A percentile compares a stretch with the other conserved stretches of the same genome.
phyloP scores from a whole-genome alignment of 2,797 vertebrate species.

The Okamejei kenojei region DNA sequence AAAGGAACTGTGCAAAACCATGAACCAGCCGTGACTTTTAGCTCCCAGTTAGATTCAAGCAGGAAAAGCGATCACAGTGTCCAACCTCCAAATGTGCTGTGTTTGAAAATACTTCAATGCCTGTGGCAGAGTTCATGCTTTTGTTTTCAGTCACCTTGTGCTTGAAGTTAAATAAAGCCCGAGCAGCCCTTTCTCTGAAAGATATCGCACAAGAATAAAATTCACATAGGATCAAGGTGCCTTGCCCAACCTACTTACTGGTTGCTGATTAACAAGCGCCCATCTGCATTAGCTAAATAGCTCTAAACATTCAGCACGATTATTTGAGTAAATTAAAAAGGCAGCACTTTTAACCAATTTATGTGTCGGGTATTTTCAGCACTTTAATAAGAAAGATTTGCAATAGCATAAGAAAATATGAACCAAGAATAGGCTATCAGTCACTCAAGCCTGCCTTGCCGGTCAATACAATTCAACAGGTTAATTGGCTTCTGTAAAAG shows the following conservation, averaged over 20 bases:
- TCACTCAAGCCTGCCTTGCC: no score
- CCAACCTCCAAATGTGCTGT: neutral
- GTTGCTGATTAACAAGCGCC: neutral
- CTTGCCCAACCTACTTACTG: neutral
- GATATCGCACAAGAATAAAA: no score
- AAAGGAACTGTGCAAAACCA: neutral
- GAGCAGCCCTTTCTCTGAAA: neutral
- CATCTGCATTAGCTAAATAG: neutral
- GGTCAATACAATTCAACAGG: no score
- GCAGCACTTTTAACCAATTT: neutral
- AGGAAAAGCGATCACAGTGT: neutral
- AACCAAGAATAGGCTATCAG: no score
- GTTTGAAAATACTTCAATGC: neutral
- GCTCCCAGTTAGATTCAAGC: neutral
- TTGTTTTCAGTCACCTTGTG: neutral
- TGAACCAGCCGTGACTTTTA: neutral
- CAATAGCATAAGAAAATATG: no score
- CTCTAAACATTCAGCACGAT: neutral
- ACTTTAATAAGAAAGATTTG: neutral
- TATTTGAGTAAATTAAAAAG: neutral
- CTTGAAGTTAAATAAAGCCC: neutral
- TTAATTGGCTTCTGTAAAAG: no score
- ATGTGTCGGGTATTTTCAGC: neutral
- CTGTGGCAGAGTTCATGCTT: neutral
- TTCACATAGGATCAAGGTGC: neutral